phyloP scores from a whole-genome alignment of 2,113 vertebrate species.

The Amblyornis subalaris region DNA sequence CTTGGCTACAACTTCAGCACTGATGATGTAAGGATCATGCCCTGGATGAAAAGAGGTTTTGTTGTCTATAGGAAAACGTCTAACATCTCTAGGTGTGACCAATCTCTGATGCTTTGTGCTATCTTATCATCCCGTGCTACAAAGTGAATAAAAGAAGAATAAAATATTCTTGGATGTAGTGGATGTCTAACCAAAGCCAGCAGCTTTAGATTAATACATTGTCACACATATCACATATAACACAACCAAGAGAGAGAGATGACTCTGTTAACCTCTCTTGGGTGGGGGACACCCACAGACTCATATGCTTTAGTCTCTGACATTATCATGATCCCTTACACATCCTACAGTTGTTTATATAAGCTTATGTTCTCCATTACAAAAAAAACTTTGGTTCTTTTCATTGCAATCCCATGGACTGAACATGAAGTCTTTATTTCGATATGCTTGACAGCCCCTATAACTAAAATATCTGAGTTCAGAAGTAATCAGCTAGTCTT shows the following conservation, averaged over 20 bases:
- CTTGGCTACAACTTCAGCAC: neutral
- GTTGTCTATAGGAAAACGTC: neutral
- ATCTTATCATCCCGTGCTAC: neutral
- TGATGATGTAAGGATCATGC: neutral
- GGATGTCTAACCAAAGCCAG: neutral
- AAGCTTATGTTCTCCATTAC: neutral
- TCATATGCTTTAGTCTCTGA: neutral
- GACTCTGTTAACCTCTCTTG: neutral
- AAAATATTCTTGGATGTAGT: neutral
- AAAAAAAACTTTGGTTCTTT: neutral
- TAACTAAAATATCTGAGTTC: neutral
- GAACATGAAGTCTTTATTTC: neutral
- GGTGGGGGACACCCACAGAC: neutral
- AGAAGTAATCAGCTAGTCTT: neutral
- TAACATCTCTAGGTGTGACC: neutral
- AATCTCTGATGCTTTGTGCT: neutral
- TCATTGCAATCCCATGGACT: neutral
- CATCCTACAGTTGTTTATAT: slow-evolving; percentile 14
- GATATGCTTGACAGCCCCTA: neutral
- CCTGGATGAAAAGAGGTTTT: neutral
- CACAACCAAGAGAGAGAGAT: neutral
- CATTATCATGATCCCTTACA: neutral
- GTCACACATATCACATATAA: neutral
- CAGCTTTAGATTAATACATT: neutral
- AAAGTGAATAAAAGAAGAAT: neutral